phyloP scores from a whole-genome alignment of 2,888 invertebrate species.

The Drosophila formosana region DNA sequence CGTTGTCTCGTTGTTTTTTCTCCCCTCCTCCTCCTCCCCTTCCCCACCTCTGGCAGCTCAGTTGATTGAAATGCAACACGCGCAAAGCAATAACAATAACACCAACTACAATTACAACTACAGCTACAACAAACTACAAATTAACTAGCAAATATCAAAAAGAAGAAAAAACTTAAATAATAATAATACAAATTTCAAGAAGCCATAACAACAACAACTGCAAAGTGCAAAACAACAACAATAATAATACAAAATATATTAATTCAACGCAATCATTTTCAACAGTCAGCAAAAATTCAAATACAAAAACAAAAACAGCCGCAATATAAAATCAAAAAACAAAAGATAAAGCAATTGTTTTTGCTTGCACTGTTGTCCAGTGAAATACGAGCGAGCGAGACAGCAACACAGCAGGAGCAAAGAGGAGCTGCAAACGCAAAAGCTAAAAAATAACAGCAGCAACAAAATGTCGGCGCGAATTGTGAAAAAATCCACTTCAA shows the following conservation, averaged over 20 bases:
- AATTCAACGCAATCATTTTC: constrained; percentile 36
- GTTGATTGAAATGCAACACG: constrained; percentile 73
- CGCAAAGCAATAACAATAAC: constrained; percentile 59
- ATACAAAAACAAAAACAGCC: constrained; percentile 20
- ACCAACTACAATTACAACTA: constrained; percentile 28
- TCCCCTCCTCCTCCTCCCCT: constrained; percentile 40
- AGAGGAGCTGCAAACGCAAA: neutral
- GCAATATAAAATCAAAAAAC: constrained; percentile 24
- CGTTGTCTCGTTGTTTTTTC: constrained; percentile 29
- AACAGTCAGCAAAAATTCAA: constrained; percentile 40
- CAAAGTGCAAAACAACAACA: constrained; percentile 45
- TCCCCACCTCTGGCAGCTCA: neutral
- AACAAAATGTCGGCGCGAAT: constrained; percentile 69
- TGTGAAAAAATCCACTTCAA: constrained; percentile 64
- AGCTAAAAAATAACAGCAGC: constrained; percentile 18
- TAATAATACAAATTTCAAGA: constrained; percentile 30
- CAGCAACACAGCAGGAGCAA: constrained; percentile 1
- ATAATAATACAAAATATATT: constrained; percentile 13
- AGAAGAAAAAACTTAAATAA: no score
- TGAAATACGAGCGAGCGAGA: constrained; percentile 41
- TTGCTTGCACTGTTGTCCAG: constrained; percentile 45
- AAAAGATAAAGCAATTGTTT: constrained; percentile 54
- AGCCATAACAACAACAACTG: constrained; percentile 39
- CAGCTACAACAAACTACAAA: constrained; percentile 36
- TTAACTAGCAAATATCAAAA: constrained; percentile 58